Percentiles rank a stretch among this genome's conserved stretches.
Conservation (phyloP, 2,797 vertebrate genomes). For the Falco peregrinus region DNA sequence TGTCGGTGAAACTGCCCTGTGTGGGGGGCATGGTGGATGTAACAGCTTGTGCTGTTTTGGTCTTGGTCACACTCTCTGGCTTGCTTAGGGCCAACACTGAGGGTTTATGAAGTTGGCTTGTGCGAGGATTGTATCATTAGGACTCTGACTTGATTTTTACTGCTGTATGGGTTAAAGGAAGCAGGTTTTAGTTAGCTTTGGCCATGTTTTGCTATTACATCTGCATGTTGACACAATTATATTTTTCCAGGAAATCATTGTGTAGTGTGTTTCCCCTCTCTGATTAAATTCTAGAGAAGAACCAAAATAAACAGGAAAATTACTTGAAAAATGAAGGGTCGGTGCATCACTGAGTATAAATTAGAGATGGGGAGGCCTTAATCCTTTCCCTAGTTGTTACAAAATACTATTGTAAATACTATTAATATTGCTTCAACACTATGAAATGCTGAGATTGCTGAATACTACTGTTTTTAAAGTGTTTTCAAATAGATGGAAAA, state of each 20-base stretch:
- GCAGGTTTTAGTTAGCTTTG: neutral
- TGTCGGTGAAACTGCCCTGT: neutral
- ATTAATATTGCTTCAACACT: neutral
- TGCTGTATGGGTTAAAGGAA: neutral
- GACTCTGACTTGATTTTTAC: neutral
- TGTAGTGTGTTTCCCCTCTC: neutral
- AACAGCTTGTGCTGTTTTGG: neutral
- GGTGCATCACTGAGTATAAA: neutral
- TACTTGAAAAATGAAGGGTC: neutral
- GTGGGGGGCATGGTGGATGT: neutral
- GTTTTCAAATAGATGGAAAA: neutral
- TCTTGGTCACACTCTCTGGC: neutral
- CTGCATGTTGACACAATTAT: neutral
- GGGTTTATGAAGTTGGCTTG: neutral
- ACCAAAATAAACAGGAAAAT: conserved; percentile 20
- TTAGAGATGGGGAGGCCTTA: neutral
- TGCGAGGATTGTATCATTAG: neutral
- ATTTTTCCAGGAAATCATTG: conserved; percentile 12
- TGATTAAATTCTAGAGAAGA: conserved; percentile 24
- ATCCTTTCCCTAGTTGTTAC: neutral
- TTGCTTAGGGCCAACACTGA: neutral
- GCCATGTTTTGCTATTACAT: neutral
- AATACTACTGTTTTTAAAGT: neutral
- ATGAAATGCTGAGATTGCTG: neutral
- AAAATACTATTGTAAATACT: neutral